A percentile compares a stretch with the other conserved stretches of the same genome.
Evolutionary conservation across 2,797 vertebrate genomes (phyloP).

Genomic region (Linurgus olivaceus): DNA sequence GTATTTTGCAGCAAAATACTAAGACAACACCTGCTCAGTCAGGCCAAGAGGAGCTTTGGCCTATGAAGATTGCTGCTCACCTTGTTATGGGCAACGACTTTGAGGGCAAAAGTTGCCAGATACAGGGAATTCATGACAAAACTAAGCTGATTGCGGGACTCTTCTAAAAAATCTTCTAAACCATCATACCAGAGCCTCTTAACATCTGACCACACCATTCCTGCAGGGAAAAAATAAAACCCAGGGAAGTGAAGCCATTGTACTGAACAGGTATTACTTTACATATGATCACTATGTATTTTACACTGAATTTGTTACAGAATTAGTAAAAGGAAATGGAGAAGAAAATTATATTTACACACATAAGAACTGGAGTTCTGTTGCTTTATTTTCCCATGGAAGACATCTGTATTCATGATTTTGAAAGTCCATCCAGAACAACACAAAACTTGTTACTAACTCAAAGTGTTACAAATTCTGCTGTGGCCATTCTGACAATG

Average conservation of each 20-base stretch:
- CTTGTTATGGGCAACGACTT: slow-evolving; percentile 96
- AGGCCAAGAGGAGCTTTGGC: neutral
- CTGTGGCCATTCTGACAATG: neutral
- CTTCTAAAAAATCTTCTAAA: slow-evolving; percentile 95
- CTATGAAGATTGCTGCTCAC: slow-evolving; percentile 66
- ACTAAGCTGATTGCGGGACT: slow-evolving; percentile 97
- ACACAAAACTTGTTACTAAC: neutral
- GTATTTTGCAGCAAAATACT: neutral
- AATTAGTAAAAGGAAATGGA: neutral
- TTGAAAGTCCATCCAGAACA: neutral
- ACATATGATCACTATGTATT: neutral
- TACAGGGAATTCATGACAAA: slow-evolving; percentile 99
- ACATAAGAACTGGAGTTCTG: neutral
- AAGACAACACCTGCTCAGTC: neutral
- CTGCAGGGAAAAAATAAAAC: slow-evolving; percentile 64
- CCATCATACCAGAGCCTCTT: slow-evolving; percentile 98
- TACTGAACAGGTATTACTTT: neutral
- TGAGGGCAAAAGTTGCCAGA: slow-evolving; percentile 94
- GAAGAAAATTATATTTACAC: neutral
- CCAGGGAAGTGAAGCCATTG: neutral
- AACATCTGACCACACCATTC: slow-evolving; percentile 99
- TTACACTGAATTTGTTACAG: neutral
- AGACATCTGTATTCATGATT: neutral
- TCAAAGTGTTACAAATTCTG: neutral
- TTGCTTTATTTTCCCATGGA: neutral